Conservation (phyloP, 1,140 invertebrate species). For the Drosophila punjabiensis region DNA sequence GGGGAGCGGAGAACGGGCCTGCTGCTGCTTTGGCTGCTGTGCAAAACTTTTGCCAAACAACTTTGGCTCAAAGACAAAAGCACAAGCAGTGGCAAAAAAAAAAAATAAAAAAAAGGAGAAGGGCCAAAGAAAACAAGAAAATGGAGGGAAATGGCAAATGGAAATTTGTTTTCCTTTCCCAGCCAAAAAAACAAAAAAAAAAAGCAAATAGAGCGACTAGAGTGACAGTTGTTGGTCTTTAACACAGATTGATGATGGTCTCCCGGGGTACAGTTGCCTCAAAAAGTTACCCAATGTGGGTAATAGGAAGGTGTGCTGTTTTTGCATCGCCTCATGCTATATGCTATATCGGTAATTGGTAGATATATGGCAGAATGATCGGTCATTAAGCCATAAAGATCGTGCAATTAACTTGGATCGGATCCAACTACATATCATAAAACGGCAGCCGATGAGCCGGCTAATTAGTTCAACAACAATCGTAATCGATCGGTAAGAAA, state of each 20-base stretch:
- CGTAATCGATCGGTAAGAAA: constrained; percentile 15
- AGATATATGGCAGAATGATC: constrained; percentile 50
- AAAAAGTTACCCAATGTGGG: constrained; percentile 10
- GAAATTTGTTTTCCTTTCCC: constrained; percentile 70
- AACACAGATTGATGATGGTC: constrained; percentile 42
- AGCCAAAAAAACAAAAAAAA: constrained; percentile 3
- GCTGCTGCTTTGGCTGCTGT: constrained; percentile 31
- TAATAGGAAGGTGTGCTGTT: neutral
- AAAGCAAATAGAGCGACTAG: constrained; percentile 18
- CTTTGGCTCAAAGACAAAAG: constrained; percentile 75
- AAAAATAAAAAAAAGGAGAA: constrained; percentile 17
- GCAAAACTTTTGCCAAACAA: constrained; percentile 69
- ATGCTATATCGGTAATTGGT: constrained; percentile 28
- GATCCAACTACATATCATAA: constrained; percentile 8
- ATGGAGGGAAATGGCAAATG: constrained; percentile 57
- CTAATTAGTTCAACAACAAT: constrained; percentile 37
- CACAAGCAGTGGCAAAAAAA: constrained; percentile 20
- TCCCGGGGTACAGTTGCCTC: constrained; percentile 21
- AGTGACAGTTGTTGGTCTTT: constrained; percentile 40
- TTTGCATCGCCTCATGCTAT: constrained; percentile 22
- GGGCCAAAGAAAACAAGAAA: constrained; percentile 40
- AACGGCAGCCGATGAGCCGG: constrained; percentile 40
- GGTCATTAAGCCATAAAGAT: constrained; percentile 45
- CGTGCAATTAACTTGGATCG: constrained; percentile 33
- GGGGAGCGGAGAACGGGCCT: neutral